Base-by-base conservation (phyloP, 2,888 invertebrate species). In the Agrotis ipsilon region DNA sequence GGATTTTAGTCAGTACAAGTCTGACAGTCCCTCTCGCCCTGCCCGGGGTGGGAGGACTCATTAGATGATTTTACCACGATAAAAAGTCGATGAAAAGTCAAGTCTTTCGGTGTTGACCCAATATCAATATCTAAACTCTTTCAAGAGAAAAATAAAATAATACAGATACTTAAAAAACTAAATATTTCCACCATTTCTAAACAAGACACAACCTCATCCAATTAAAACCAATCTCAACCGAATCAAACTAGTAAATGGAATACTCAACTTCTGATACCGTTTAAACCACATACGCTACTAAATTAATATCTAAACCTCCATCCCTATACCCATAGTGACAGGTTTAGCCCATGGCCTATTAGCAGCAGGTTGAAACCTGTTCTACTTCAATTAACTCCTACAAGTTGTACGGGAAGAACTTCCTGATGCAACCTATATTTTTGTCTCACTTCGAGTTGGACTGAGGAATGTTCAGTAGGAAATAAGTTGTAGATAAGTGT, bases 391-490 rank as follows among this genome's bases (percentile, higher is more conserved):
- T 79, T 82, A 79, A 65, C 63, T 82, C 19, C 24, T 51, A 72
- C 82, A 62, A 55, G 79, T 72, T 72, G 49, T 39, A 68, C 57
- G 61, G 57, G 46, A 71, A 57, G 63, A 78, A 49, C 61, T 82
- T 82, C 83, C 80, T 80, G 66, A 69, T 73, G 32, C 69, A 80
- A 74, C 80, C 68, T 82, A 78, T 79, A 79, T 79, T 82, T 78
- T 78, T 72, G 52, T 45, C 32, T 82, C 14, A 51, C 11, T 61
- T 67, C 78, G 51, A 59, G 67, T 64, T 71, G 7, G 0, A 32
- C 24, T 13, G 0, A 65, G 45, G 46, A 80, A 81, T 78, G 52
- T 71, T 45, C 19, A 60, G 49, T 39, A 55, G 18, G 5, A 14
- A n/a, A n/a, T 55, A 1, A 55, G n/a, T 32, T n/a, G 27, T 9